phyloP scores from a whole-genome alignment of 2,888 invertebrate species.

The Anodontia alba region DNA sequence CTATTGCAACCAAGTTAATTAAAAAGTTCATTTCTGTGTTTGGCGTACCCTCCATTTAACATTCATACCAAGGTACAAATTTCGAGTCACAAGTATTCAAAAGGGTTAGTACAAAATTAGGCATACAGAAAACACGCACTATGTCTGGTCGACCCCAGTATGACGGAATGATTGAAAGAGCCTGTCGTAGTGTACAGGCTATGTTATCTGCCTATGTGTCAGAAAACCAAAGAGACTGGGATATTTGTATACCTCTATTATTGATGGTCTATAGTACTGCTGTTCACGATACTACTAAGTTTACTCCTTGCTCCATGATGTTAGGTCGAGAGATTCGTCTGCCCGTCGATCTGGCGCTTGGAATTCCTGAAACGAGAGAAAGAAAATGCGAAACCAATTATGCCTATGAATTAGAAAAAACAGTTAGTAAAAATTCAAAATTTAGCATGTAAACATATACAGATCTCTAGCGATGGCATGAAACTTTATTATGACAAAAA shows the following conservation, averaged over 20 bases:
- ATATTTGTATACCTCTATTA: slow-evolving; percentile 47
- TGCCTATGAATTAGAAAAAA: slow-evolving; percentile 18
- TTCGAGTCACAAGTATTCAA: not conserved
- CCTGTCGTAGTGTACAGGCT: not conserved
- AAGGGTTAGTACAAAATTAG: not conserved
- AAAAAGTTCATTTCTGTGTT: not conserved
- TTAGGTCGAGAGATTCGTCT: slow-evolving; percentile 50
- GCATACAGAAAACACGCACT: not conserved
- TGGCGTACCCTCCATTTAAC: not conserved
- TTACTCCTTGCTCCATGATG: slow-evolving; percentile 42
- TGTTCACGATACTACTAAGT: slow-evolving; percentile 45
- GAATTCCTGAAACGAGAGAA: slow-evolving; percentile 15
- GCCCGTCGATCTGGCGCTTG: slow-evolving; percentile 45
- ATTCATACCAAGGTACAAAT: not conserved
- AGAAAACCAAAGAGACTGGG: slow-evolving; percentile 50
- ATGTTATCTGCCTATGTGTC: slow-evolving; percentile 44
- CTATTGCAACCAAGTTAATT: not conserved
- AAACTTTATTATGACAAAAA: slow-evolving; percentile 25
- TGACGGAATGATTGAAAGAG: not conserved
- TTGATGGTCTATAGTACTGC: slow-evolving; percentile 58
- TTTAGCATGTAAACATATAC: slow-evolving; percentile 14
- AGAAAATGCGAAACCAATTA: not conserved
- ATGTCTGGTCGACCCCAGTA: not conserved
- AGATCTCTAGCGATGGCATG: slow-evolving; percentile 21
- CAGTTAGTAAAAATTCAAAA: slow-evolving; percentile 10